phyloP scores from a whole-genome alignment of 2,113 vertebrate species.

The Xerus inauris region DNA sequence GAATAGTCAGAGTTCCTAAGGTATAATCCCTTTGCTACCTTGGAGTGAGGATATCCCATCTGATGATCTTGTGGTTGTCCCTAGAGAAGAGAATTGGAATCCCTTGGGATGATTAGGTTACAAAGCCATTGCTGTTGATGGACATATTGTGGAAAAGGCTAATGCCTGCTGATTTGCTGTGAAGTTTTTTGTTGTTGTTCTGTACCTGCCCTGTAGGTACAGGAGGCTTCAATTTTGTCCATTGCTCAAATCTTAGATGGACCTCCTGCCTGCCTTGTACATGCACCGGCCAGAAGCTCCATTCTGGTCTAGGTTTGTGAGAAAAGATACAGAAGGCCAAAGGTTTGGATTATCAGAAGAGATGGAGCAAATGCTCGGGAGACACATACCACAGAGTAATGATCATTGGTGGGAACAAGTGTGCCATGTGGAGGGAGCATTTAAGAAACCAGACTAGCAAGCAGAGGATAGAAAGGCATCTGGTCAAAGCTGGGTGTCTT shows the following conservation, averaged over 20 bases:
- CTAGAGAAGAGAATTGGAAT: not conserved
- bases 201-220: not conserved
- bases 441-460: not conserved
- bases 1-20: not conserved
- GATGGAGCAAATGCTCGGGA: not conserved
- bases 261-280: not conserved
- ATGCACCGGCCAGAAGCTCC: not conserved
- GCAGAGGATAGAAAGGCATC: not conserved
- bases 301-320: not conserved
- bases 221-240: not conserved
- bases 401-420: not conserved
- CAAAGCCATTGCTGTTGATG: not conserved
- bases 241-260: not conserved
- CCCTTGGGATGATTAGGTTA: not conserved
- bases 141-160: not conserved
- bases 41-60: not conserved
- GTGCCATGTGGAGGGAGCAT: not conserved
- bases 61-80: not conserved
- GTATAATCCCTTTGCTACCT: not conserved
- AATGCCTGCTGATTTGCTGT: not conserved
- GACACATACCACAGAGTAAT: not conserved
- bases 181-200: not conserved
- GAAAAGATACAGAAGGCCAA: not conserved
- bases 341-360: not conserved
- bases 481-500: not conserved